phyloP scores from a whole-genome alignment of 2,888 invertebrate genomes.

The Dicyrtoma fusca region DNA sequence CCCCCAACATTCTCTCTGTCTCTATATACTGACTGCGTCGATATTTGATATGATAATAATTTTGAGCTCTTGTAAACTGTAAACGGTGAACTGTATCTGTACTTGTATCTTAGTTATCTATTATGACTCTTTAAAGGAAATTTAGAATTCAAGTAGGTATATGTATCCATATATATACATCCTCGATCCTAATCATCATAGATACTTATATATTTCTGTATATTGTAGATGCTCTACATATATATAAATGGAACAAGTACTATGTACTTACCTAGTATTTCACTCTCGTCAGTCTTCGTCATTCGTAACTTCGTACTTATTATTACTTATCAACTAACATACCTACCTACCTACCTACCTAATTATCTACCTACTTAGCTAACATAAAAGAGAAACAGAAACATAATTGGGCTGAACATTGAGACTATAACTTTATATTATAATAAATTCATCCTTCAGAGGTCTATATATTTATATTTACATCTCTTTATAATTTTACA shows the following conservation, averaged over 20 bases:
- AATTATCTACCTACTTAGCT: neutral
- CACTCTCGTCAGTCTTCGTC: no score
- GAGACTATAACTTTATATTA: slow-evolving; percentile 2
- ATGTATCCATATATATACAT: neutral
- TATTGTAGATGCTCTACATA: no score
- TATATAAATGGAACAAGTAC: no score
- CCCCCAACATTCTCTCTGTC: no score
- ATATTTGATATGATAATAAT: slow-evolving; percentile 34
- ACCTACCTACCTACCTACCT: neutral
- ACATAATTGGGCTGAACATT: neutral
- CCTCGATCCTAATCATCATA: no score
- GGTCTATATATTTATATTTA: no score
- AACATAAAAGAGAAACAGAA: neutral
- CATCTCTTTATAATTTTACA: no score
- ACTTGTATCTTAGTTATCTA: neutral
- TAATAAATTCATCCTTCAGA: neutral
- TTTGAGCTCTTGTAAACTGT: slow-evolving; percentile 25
- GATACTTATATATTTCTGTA: no score
- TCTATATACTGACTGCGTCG: slow-evolving; percentile 10
- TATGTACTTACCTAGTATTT: no score
- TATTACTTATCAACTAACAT: no score
- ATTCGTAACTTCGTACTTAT: no score
- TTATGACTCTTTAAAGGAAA: slow-evolving; percentile 1
- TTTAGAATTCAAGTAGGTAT: neutral
- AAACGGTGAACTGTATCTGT: neutral